Conservation (phyloP, 2,797 vertebrate species). For the Mus minutoides region DNA sequence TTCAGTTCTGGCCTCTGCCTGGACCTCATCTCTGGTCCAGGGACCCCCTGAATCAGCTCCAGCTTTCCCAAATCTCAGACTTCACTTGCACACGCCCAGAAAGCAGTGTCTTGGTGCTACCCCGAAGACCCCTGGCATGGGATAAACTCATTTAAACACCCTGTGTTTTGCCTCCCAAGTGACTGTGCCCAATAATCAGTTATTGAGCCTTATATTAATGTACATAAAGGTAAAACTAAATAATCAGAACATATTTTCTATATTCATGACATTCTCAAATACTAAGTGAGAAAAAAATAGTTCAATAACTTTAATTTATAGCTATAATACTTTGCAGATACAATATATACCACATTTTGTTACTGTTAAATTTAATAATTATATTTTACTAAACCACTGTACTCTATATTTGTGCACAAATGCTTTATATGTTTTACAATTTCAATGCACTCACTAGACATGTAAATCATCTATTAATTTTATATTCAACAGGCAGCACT, state of each 20-base stretch:
- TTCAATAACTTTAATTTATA: background rate
- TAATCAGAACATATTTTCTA: background rate
- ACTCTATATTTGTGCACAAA: background rate
- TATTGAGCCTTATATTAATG: no score
- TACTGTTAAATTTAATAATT: background rate
- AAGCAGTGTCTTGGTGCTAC: background rate
- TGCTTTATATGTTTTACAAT: background rate
- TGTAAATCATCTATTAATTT: background rate
- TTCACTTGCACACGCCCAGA: no score
- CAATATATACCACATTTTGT: background rate
- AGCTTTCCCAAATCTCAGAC: background rate
- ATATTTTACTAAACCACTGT: background rate
- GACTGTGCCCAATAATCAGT: background rate
- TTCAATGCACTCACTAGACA: background rate
- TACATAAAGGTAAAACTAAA: background rate
- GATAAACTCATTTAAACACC: background rate
- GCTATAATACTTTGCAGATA: background rate
- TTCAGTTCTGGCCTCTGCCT: no score
- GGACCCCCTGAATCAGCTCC: background rate
- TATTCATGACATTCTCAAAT: background rate
- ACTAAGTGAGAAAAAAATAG: background rate
- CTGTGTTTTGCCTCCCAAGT: background rate
- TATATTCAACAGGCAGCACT: constrained; percentile 72
- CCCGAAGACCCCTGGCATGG: background rate
- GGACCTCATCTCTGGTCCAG: background rate